Conservation (phyloP, 2,113 vertebrate genomes). For the Microtus richardsoni region DNA sequence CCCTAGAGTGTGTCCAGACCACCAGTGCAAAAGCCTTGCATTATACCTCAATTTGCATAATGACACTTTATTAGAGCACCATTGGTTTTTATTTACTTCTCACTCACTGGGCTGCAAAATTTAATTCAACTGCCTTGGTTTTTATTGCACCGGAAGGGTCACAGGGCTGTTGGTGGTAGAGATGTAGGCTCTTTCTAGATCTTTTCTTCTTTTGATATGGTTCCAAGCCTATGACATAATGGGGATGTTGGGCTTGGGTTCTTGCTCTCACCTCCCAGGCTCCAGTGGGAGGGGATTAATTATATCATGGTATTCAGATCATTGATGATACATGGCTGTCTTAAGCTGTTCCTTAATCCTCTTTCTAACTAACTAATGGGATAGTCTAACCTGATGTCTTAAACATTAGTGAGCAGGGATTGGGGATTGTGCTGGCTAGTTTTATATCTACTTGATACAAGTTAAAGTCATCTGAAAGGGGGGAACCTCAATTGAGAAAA, state of each 20-base stretch:
- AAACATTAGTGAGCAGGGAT: neutral
- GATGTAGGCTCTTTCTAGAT: slow-evolving; percentile 23
- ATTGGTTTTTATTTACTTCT: slow-evolving; percentile 64
- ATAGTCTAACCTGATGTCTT: neutral
- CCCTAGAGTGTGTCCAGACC: slow-evolving; percentile 39
- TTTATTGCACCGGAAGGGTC: slow-evolving; percentile 52
- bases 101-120: slow-evolving; percentile 38
- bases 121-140: slow-evolving; percentile 51
- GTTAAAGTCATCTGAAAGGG: neutral
- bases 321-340: neutral
- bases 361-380: neutral
- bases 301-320: neutral
- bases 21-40: slow-evolving; percentile 10
- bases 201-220: neutral
- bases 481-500: neutral
- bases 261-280: neutral
- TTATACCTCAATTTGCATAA: slow-evolving; percentile 69
- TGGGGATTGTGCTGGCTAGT: neutral
- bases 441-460: neutral
- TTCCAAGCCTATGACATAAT: neutral
- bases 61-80: slow-evolving; percentile 54
- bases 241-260: neutral
- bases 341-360: neutral
- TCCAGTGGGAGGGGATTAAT: neutral
- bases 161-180: slow-evolving; percentile 25